Evolutionary conservation across 2,113 vertebrate species (phyloP), one percentile per base, ranked within the genome.

Genomic region (Marmota monax): DNA sequence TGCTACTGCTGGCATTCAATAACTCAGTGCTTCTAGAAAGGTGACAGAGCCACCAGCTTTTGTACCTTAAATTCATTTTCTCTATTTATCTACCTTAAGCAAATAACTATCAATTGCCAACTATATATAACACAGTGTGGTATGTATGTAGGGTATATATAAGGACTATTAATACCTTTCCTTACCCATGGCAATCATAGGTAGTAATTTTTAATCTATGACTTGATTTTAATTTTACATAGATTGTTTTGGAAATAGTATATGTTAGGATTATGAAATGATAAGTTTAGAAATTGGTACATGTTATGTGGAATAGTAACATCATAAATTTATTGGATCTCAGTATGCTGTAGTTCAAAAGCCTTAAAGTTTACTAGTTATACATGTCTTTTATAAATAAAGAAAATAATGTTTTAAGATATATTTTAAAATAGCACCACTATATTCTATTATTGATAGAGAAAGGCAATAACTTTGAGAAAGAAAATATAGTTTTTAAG

Each of bases 221-320:
- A 10, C 63, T 82, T 94, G 25, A 92, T 79, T 92, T 84, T 74
- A 74, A 22, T 78, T 87, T 6, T 86, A n/a, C 74, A 42, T 0
- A 82, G 92, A 79, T 79, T 58, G 32, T 74, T 96, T 93, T 29
- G 32, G 34, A 92, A 96, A 94, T 16, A 65, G 2, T 63, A 18
- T 74, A 5, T 32, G 37, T 80, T 96, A 58, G 39, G 9, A n/a
- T 76, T 67, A 67, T 70, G 25, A 88, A 61, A 27, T 83, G 4
- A 51, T 56, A 70, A 37, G 37, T 39, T 32, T 78, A 83, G 23
- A 8, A 42, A 3, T n/a, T 91, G 34, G 67, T 39, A 0, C 18
- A 53, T 78, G 39, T 23, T 23, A 48, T 34, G 0, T 63, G 11
- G 27, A 20, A 72, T 83, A 87, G 34, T 74, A 77, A 82, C 16